Base-by-base conservation (phyloP, 2,113 vertebrate genomes). In the Aleadryas rufinucha region DNA sequence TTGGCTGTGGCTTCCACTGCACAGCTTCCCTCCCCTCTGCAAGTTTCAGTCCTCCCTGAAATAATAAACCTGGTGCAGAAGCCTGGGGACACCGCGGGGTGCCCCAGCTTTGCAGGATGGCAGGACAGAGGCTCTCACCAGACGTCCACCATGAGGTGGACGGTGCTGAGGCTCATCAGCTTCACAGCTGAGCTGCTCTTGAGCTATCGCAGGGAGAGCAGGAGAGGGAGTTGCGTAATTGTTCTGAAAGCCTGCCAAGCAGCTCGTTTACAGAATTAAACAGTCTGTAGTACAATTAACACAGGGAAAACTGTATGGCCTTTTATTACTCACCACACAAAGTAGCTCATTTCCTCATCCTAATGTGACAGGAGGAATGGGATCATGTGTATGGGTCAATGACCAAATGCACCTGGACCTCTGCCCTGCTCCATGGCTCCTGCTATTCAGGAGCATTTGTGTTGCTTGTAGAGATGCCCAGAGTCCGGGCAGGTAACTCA, bases 21-120 rank as follows among this genome's bases (percentile, higher is more conserved):
- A 50, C 47, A 74, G 26, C 15, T 79, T 30, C 60, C 10, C 35
- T 41, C 23, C 37, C 15, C 42, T 91, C 28, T 52, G 23, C 8
- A 21, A 0, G 1, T 54, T 87, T 59, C 49, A 71, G 69, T 10
- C 52, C 78, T 66, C 54, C 33, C 52, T n/a, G n/a, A n/a, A n/a
- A n/a, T n/a, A n/a, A n/a, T n/a, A n/a, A 70, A 5, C 8, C 6
- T 0, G 0, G 52, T 0, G 0, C 15, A 9, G 13, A 11, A 74
- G 26, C 59, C 53, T 0, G 0, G 10, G 41, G n/a, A 35, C 9
- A 13, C 5, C 1, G 0, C 4, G 23, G 12, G 27, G 12, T 83
- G 28, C 11, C 28, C 26, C 57, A 16, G 17, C n/a, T 61, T 26
- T 17, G 30, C 39, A 50, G 49, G 1, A 23, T 60, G 65, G 33